These are phyloP conservation scores for Agrochola lychnidis DNA, from an alignment of 2,888 invertebrate species.

Conservation along the genomic window DNA sequence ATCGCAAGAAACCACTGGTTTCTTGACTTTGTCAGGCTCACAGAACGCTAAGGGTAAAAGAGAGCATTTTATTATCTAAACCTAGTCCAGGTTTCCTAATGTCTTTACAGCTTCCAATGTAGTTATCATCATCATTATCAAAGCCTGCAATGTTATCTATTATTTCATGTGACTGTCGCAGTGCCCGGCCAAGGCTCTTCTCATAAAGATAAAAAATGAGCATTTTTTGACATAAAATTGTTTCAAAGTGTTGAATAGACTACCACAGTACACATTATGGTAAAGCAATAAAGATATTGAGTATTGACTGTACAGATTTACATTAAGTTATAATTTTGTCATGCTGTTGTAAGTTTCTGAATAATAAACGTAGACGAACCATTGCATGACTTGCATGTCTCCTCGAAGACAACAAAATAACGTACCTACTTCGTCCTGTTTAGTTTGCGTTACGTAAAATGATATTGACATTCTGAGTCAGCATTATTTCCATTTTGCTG, in stretches of 20 bases:
- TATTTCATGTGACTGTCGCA: neutral
- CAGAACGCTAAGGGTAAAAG: no score
- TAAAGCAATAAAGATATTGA: no score
- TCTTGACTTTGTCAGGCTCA: neutral
- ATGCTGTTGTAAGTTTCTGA: neutral
- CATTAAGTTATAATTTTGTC: neutral
- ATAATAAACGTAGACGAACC: neutral
- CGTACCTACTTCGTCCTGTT: no score
- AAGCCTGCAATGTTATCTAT: neutral
- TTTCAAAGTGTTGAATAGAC: neutral
- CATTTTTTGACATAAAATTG: neutral
- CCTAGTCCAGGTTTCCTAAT: neutral
- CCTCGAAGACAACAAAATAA: neutral
- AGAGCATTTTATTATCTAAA: neutral
- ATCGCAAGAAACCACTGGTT: neutral
- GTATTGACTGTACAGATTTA: no score
- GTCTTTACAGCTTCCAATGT: neutral
- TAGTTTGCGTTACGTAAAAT: neutral
- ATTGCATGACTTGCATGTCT: neutral
- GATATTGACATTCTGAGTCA: neutral
- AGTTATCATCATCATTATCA: neutral
- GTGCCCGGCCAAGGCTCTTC: neutral
- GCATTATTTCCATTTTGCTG: slow-evolving; percentile 3
- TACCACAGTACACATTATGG: no score
- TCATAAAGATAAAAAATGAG: neutral